These are phyloP conservation scores for Rana temporaria DNA, from an alignment of 2,113 vertebrate genomes.

Conservation along the genomic window DNA sequence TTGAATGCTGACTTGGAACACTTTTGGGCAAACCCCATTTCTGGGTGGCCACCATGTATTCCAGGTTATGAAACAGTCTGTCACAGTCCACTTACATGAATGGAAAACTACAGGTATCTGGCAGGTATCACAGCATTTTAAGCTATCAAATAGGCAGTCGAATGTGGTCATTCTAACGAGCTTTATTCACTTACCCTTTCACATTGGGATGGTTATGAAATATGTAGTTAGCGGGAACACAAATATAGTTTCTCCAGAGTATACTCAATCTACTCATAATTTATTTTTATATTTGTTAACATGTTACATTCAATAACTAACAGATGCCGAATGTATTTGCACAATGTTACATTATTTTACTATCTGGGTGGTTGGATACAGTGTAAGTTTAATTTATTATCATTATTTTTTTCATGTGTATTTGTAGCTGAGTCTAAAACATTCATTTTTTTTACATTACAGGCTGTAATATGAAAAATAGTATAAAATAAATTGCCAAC, in stretches of 20 bases:
- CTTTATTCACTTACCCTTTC: slow-evolving; percentile 1
- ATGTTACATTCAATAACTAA: slow-evolving; percentile 2
- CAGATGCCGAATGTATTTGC: slow-evolving; percentile 1
- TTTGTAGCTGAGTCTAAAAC: not conserved
- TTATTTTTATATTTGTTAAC: slow-evolving; percentile 26
- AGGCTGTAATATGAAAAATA: slow-evolving; percentile 1
- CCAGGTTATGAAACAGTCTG: slow-evolving; percentile 38
- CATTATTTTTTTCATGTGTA: not conserved
- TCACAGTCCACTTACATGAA: slow-evolving; percentile 37
- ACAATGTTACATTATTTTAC: slow-evolving; percentile 30
- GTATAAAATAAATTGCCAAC: not conserved
- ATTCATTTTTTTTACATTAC: slow-evolving; percentile 28
- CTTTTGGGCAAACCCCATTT: slow-evolving; percentile 7
- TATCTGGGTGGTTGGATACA: slow-evolving; percentile 18
- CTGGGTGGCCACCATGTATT: slow-evolving; percentile 47
- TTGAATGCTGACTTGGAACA: not conserved
- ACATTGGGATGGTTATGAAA: slow-evolving; percentile 15
- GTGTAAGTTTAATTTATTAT: slow-evolving; percentile 2
- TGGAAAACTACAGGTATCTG: slow-evolving; percentile 47
- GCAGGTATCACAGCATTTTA: slow-evolving; percentile 30
- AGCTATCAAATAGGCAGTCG: slow-evolving; percentile 18
- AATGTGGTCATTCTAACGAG: slow-evolving; percentile 29
- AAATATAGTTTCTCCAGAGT: slow-evolving; percentile 16
- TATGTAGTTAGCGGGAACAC: slow-evolving; percentile 12
- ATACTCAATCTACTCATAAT: slow-evolving; percentile 12